Conservation (phyloP, 2,113 vertebrate species). For the Entomyzon cyanotis region DNA sequence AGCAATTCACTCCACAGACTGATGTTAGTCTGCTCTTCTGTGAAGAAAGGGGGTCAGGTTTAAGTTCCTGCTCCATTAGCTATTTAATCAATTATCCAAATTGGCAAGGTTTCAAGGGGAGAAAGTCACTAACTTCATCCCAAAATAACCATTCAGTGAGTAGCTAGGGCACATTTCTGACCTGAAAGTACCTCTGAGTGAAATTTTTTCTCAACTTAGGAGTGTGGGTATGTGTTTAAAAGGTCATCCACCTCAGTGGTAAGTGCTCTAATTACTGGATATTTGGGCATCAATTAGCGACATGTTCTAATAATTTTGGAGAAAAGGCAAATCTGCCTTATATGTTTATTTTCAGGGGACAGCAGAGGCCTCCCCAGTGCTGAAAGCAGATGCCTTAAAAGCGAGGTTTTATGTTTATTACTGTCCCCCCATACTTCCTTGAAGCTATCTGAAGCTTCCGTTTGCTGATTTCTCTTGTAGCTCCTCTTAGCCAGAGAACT, state of each 20-base stretch:
- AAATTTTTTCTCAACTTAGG: not conserved
- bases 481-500: not conserved
- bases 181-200: not conserved
- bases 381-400: not conserved
- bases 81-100: slow-evolving; percentile 60
- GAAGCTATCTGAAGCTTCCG: not conserved
- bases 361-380: not conserved
- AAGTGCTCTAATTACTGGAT: slow-evolving; percentile 9
- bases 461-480: not conserved
- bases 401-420: rapidly evolving
- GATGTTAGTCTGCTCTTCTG: not conserved
- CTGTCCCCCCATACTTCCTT: not conserved
- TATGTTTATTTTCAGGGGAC: not conserved
- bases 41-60: slow-evolving; percentile 12
- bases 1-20: slow-evolving; percentile 1
- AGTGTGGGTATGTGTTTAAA: not conserved
- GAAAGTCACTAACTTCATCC: slow-evolving; percentile 13
- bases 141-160: slow-evolving; percentile 21
- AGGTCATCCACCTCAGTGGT: not conserved
- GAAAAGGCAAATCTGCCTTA: not conserved
- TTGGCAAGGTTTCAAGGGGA: slow-evolving; percentile 27
- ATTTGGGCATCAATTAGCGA: not conserved
- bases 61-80: slow-evolving; percentile 31
- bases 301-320: not conserved
- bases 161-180: not conserved